Percentiles rank a stretch among this genome's conserved stretches.
Evolutionary conservation across 2,888 invertebrate genomes (phyloP).

Genomic region (Drosophila gaucha): DNA sequence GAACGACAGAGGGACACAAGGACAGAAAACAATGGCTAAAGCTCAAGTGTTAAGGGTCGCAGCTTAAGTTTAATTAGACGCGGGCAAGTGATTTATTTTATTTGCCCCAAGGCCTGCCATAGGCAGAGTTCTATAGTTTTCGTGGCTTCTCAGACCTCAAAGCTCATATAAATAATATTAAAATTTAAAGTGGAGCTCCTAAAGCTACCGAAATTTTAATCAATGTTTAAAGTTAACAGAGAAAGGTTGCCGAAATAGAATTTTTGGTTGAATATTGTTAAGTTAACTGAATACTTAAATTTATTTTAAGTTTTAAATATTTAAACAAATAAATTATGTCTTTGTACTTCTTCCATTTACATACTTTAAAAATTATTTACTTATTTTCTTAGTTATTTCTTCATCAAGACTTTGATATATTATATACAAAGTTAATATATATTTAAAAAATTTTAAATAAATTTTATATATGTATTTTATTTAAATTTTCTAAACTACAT

Average conservation of each 20-base stretch:
- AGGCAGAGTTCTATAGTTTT: slow-evolving; percentile 23
- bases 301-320: background rate
- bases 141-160: slow-evolving; percentile 7
- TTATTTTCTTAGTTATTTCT: too few relatives aligned
- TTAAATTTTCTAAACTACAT: background rate
- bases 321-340: too few relatives aligned
- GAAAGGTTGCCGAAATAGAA: too few relatives aligned
- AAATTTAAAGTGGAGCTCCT: background rate
- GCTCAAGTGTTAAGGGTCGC: slow-evolving; percentile 80
- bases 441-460: too few relatives aligned
- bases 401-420: too few relatives aligned
- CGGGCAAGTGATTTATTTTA: slow-evolving; percentile 83
- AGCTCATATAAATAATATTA: slow-evolving; percentile 7
- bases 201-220: background rate
- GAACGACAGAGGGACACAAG: background rate
- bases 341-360: too few relatives aligned
- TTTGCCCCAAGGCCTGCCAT: slow-evolving; percentile 48
- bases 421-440: too few relatives aligned
- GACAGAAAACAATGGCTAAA: slow-evolving; percentile 47
- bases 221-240: background rate
- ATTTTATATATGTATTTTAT: too few relatives aligned
- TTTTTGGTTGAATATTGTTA: background rate
- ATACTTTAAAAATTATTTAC: too few relatives aligned
- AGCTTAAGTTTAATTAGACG: slow-evolving; percentile 84
- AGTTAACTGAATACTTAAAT: background rate